Evolutionary conservation across 1,140 invertebrate genomes (phyloP).

Genomic region (Homarus americanus): DNA sequence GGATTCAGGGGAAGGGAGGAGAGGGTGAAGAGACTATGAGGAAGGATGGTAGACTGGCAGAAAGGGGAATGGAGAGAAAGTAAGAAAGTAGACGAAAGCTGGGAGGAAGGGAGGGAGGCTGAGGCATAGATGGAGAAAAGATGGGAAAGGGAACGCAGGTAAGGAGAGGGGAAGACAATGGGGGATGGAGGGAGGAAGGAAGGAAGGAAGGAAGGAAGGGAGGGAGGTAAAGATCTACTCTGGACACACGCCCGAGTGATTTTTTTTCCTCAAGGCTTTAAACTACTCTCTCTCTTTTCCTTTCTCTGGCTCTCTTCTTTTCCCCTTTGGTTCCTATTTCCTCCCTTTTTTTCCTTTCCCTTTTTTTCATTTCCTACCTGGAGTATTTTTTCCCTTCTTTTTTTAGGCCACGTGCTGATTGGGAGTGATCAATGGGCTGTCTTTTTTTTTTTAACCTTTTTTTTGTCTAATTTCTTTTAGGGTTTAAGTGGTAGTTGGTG

Average conservation of each 20-base stretch:
- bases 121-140: background rate
- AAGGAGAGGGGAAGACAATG: background rate
- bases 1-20: background rate
- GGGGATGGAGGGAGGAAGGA: background rate
- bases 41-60: background rate
- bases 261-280: no score
- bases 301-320: slow-evolving; percentile 8
- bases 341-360: background rate
- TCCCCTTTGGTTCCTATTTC: background rate
- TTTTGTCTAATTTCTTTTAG: background rate
- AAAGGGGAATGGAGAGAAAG: background rate
- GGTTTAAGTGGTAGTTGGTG: background rate
- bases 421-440: background rate
- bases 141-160: background rate
- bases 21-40: no score
- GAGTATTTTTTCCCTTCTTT: background rate
- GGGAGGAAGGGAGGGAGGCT: background rate
- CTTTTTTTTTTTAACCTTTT: background rate
- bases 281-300: slow-evolving; percentile 13
- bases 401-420: background rate
- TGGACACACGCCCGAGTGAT: no score
- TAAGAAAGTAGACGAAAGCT: background rate
- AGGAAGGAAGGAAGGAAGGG: background rate
- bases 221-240: no score
- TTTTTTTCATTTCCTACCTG: background rate